Evolutionary conservation across 2,888 invertebrate genomes (phyloP), one percentile per base, ranked within the genome.

Genomic region (Meteorus colon): DNA sequence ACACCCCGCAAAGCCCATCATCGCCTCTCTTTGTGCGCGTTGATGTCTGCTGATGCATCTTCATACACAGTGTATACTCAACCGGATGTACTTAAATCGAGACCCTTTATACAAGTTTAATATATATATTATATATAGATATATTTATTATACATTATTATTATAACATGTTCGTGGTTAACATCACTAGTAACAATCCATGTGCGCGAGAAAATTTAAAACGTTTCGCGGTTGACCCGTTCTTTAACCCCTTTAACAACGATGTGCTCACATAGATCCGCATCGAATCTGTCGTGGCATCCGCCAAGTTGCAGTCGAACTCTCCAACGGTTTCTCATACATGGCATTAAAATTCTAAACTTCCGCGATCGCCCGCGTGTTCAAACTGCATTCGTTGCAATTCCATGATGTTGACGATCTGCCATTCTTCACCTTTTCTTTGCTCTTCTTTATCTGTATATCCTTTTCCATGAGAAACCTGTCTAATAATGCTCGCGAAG

Each of bases 271-370:
- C 27, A 73, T 74, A 73, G 67, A 78, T 78, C 77, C 80, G 76
- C 74, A 65, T 79, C 75, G 78, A 79, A 79, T 79, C 79, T 77
- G 79, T 78, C 80, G 70, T 29, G 55, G 55, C 69, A 55, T n/a
- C 66, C 27, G 41, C 66, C 41, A 41, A 66, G 66, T 66, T 55
- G 68, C 31, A 69, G 34, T 59, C 55, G 34, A 69, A 51, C 69
- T 55, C 41, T 62, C 59, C 62, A 41, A 67, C 51, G 67, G 63
- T 60, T 63, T 62, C 73, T 76, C 60, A 65, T 71, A 12, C 45
- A 75, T 73, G 77, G 80, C 74, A 78, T 78, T 76, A 78, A 78
- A 80, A 77, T 78, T 78, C 73, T 62, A 71, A 59, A 79, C 76
- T 77, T 79, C 78, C 76, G 75, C 75, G 74, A 78, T 79, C 76